These are phyloP conservation scores for Papilio glaucus DNA, from an alignment of 1,140 invertebrate species.

Conservation along the genomic window DNA sequence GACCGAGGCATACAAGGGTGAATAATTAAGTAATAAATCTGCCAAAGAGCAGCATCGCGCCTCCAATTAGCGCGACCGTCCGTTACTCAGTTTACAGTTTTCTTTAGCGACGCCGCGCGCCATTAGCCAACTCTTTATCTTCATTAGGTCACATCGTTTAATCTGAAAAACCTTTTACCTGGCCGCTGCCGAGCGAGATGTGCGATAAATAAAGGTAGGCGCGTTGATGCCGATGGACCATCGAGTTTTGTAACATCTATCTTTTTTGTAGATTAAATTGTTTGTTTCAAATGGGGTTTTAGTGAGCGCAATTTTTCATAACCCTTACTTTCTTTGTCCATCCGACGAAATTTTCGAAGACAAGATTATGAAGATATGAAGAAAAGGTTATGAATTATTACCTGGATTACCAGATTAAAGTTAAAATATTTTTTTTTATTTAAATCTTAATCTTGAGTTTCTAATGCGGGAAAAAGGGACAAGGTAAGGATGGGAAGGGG, in stretches of 20 bases:
- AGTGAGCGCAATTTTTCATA: not conserved
- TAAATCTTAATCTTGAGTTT: no score
- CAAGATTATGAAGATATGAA: no score
- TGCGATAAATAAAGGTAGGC: conserved; percentile 27
- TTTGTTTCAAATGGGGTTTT: not conserved
- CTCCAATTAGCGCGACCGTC: conserved; percentile 47
- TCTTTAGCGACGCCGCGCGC: conserved; percentile 48
- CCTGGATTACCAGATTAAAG: no score
- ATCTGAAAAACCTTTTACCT: conserved; percentile 56
- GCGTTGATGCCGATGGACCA: not conserved
- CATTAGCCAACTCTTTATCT: conserved; percentile 57
- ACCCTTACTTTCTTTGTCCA: not conserved
- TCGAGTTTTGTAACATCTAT: not conserved
- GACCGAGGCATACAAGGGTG: no score
- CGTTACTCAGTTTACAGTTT: conserved; percentile 46
- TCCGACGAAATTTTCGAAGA: no score
- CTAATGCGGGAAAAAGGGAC: no score
- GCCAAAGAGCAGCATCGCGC: conserved; percentile 38
- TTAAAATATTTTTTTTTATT: no score
- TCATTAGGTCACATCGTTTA: conserved; percentile 54
- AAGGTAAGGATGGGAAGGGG: no score
- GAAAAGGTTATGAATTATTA: no score
- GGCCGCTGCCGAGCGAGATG: not conserved
- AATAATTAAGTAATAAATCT: no score
- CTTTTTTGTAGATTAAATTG: not conserved